Conservation (phyloP, 1,140 invertebrate species). For the Ips typographus region DNA sequence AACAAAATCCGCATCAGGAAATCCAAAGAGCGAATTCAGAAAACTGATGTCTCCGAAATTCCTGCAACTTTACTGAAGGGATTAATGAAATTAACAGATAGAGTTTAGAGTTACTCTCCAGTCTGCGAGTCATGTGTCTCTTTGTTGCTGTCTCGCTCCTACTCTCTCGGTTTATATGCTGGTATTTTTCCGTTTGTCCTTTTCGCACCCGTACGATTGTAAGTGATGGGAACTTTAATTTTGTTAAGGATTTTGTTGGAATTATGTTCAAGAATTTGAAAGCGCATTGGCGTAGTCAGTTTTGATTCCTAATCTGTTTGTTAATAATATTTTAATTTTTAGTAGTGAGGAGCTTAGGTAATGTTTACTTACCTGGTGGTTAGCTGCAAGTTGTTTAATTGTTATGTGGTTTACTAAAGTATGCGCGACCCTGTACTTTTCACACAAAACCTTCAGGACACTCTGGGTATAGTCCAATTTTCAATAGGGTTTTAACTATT, state of each 20-base stretch:
- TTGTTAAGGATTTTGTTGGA: conserved; percentile 39
- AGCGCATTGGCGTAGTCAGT: conserved; percentile 10
- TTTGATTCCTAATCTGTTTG: not conserved
- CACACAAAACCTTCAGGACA: too few relatives aligned
- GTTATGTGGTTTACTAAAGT: too few relatives aligned
- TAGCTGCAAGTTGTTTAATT: too few relatives aligned
- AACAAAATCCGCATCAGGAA: conserved; percentile 32
- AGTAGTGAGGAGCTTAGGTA: too few relatives aligned
- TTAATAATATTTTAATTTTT: too few relatives aligned
- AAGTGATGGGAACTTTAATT: conserved; percentile 33
- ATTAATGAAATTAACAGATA: conserved; percentile 44
- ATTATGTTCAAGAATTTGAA: conserved; percentile 29
- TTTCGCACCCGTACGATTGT: conserved; percentile 22
- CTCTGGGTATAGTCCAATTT: conserved; percentile 37
- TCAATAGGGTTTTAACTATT: conserved; percentile 44
- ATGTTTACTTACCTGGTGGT: too few relatives aligned
- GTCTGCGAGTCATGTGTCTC: conserved; percentile 34
- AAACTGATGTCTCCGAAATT: conserved; percentile 35
- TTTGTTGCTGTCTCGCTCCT: conserved; percentile 10
- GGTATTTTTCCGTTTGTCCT: conserved; percentile 25
- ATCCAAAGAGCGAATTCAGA: conserved; percentile 28
- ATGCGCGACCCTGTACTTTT: too few relatives aligned
- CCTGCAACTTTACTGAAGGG: conserved; percentile 34
- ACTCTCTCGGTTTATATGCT: not conserved
- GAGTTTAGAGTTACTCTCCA: conserved; percentile 41